These are phyloP conservation scores for Anagyrus pseudococci DNA, from an alignment of 2,888 invertebrate genomes.

Conservation along the genomic window DNA sequence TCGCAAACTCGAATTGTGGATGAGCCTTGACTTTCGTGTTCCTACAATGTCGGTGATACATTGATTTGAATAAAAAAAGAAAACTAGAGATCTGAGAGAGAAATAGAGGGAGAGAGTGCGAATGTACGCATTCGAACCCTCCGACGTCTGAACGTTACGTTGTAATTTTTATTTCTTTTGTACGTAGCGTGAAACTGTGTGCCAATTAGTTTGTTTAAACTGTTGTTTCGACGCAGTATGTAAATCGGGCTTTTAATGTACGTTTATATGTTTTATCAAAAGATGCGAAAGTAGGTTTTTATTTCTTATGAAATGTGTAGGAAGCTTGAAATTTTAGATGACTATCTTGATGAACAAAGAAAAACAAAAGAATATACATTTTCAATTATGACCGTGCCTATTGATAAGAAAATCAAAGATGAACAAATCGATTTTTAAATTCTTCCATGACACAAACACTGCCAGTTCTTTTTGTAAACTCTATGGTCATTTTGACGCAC, in stretches of 20 bases:
- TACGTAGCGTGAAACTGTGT: conserved; percentile 33
- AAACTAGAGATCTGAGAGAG: conserved; percentile 12
- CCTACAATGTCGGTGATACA: conserved; percentile 40
- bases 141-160: background rate
- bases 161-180: conserved; percentile 18
- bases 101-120: too few relatives aligned
- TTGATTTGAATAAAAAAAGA: conserved; percentile 29
- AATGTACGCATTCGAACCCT: background rate
- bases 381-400: conserved; percentile 23
- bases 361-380: background rate
- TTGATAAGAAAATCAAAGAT: conserved; percentile 14
- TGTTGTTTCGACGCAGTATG: conserved; percentile 27
- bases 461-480: conserved; percentile 9
- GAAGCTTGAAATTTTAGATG: conserved; percentile 11
- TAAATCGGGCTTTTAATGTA: conserved; percentile 22
- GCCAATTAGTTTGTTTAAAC: conserved; percentile 38
- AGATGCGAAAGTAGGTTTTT: background rate
- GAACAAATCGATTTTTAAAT: conserved; percentile 10
- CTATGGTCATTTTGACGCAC: conserved; percentile 9
- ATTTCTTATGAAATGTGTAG: conserved; percentile 12
- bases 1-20: conserved; percentile 39
- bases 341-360: conserved; percentile 27
- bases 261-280: conserved; percentile 12
- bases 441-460: conserved; percentile 33
- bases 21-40: conserved; percentile 43